Base-by-base conservation (phyloP, 2,888 invertebrate genomes). In the Perithous albicinctus region DNA sequence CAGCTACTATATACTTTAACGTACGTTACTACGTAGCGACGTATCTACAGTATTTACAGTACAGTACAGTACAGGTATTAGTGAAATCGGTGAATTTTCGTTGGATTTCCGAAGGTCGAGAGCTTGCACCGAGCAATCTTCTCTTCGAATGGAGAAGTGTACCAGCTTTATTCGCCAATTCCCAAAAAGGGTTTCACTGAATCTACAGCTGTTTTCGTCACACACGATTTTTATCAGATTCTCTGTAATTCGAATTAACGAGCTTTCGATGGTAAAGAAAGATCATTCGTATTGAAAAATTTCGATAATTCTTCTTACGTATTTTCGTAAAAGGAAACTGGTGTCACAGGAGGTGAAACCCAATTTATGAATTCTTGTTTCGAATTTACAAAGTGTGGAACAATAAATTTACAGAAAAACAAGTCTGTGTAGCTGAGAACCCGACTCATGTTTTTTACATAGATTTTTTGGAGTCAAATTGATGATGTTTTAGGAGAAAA, bases 41-140 rank as follows among this genome's bases (percentile, higher is more conserved):
- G 59, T 59, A 32, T n/a, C 35, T 38, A 23, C 69, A 7, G 32
- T 54, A 69, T 69, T 69, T 69, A 69, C 69, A 51, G 59, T 32
- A 59, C 32, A 15, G 32, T 4, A 15, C 6, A 43, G 29, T 29
- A 29, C 29, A 29, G 29, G 46, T 12, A 12, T 8, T 51, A 23
- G 38, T 69, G 38, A 8, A 23, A 26, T 59, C 32, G 59, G 15
- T 23, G 51, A 54, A 38, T 69, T 69, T 69, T 38, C 51, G 7
- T n/a, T 15, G 15, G n/a, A n/a, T 38, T 20, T 35, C n/a, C 54
- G 54, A 54, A 69, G 69, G 18, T 67, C 67, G 51, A 35, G 35
- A 35, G 51, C 67, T 32, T 5, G 48, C 29, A 12, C 20, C 2
- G 51, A 23, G 12, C n/a, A 26, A 32, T 32, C 26, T n/a, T n/a